phyloP scores from a whole-genome alignment of 2,888 invertebrate genomes.

The Tholera decimalis region DNA sequence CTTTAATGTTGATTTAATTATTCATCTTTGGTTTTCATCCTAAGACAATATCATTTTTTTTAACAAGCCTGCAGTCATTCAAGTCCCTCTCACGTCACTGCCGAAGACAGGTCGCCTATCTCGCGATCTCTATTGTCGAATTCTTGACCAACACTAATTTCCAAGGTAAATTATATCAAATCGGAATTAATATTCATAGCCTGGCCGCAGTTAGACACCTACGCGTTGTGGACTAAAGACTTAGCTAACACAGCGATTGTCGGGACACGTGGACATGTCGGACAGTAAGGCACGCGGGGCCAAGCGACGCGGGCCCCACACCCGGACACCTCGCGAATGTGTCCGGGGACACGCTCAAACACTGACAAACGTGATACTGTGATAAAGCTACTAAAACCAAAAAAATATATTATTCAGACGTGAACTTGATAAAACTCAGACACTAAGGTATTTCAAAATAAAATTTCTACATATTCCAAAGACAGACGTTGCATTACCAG shows the following conservation, averaged over 20 bases:
- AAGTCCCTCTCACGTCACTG: not conserved
- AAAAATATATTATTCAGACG: not conserved
- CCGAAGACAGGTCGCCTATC: not conserved
- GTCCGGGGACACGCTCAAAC: conserved; percentile 18
- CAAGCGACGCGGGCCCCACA: conserved; percentile 25
- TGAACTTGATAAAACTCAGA: not conserved
- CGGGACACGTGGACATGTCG: conserved; percentile 30
- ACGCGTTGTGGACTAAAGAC: conserved; percentile 46
- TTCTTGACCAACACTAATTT: conserved; percentile 1
- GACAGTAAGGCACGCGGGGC: conserved; percentile 38
- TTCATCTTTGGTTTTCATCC: no score
- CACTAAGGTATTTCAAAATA: not conserved
- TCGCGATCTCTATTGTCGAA: not conserved
- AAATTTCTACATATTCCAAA: not conserved
- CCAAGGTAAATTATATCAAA: conserved; percentile 49
- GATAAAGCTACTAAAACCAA: not conserved
- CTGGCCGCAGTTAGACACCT: conserved; percentile 27
- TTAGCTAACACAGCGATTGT: conserved; percentile 35
- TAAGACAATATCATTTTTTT: no score
- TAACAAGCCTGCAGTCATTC: no score
- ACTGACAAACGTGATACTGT: conserved; percentile 21
- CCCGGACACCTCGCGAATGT: conserved; percentile 18
- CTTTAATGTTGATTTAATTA: no score
- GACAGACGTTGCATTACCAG: not conserved
- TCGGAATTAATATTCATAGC: conserved; percentile 44